Base-by-base conservation (phyloP, 2,888 invertebrate genomes). In the Drosophila trichaetosa region DNA sequence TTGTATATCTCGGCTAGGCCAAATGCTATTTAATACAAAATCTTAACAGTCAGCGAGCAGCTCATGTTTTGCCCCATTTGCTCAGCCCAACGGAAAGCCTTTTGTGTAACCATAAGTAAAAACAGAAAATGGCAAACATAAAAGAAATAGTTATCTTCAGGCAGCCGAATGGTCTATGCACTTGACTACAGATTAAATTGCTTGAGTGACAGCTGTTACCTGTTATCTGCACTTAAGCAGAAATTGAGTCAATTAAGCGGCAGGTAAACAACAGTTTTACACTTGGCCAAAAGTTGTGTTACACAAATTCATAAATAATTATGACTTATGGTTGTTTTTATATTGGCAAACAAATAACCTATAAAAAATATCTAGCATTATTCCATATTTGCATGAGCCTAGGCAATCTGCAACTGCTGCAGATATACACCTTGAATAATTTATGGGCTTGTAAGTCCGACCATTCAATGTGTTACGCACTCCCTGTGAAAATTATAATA, bases 21-120 rank as follows among this genome's bases (percentile, higher is more conserved):
- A 65, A 72, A 75, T 71, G 36, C 68, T 62, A 71, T 79, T 78
- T 71, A 78, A 67, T 60, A 66, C 51, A 64, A 65, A 70, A 27
- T 75, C 67, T 72, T 60, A 53, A 51, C 75, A 71, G 62, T 57
- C 58, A 53, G 51, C 60, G 59, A 62, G 52, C n/a, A 38, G 34
- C 48, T 56, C 54, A 29, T 27, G 63, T n/a, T 53, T 46, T 42
- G 31, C 64, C 10, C 49, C 51, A 53, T 68, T 73, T 40, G 56
- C 51, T 56, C 18, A 38, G 53, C 24, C 53, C 42, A 51, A 29
- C 18, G 54, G 24, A 59, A 66, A 56, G 4, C 66, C 76, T 38
- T 60, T 64, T 73, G 63, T 57, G 31, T 21, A 36, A 46, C 11
- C 33, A 36, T 10, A 46, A 62, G 27, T 21, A 16, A 65, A 64